Evolutionary conservation across 2,888 invertebrate genomes (phyloP), one percentile per base, ranked within the genome.

Genomic region (Rhorus exstirpatorius): DNA sequence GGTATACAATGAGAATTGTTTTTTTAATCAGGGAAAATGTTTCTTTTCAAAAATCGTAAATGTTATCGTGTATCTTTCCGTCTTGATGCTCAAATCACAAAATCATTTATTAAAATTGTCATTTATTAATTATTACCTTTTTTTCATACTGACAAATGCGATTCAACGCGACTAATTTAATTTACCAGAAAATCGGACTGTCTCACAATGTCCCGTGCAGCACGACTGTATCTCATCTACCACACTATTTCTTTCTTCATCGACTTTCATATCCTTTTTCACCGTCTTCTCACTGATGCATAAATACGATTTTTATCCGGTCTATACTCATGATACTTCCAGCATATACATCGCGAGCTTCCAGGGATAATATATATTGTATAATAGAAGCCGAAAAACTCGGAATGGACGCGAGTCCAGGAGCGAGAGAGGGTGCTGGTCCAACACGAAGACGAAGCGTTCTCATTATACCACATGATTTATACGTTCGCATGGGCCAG

Each of bases 391-490:
- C 35, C 86, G 83, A 83, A 87, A 81, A 85, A 83, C 53, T 77
- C 86, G 88, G 86, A 87, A 87, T 87, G 88, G 87, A 88, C 88
- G 89, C 86, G 87, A 87, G 87, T 84, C 82, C 83, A 86, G 82
- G 86, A 86, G 82, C 85, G 88, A 88, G 89, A 88, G 89, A 88
- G 87, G 87, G 88, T 41, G 31, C 63, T 71, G 53, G 79, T 75
- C 79, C 79, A 41, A 79, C 86, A 86, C 87, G 90, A 92, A 92
- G 93, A 93, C 90, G 92, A 92, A 92, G 92, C 89, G 88, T 91
- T 92, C 92, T 93, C 93, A 93, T 93, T 93, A 92, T 91, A 91
- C 87, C 86, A 85, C 83, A 87, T 93, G 93, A 93, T 93, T 93
- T 93, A 93, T 83, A 92, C 84, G 70, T 65, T 58, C 81, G 89